These are phyloP conservation scores for Chymomyza procnemis DNA, from an alignment of 2,888 invertebrate species.

Conservation along the genomic window DNA sequence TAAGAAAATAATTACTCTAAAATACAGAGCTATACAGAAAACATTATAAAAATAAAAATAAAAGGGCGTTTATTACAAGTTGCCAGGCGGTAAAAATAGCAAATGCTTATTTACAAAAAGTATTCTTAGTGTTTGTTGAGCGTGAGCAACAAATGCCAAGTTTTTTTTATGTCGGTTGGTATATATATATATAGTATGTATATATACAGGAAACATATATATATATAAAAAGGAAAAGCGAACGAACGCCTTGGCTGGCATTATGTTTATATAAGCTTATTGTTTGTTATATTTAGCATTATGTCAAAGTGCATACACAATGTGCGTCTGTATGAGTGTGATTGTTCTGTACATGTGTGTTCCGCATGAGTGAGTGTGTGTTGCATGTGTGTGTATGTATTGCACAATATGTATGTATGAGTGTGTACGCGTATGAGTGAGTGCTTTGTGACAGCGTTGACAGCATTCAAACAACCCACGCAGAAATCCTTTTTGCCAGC, in stretches of 20 bases:
- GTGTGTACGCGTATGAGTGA: not conserved
- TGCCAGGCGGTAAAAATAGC: not conserved
- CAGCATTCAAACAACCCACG: not conserved
- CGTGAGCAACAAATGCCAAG: not conserved
- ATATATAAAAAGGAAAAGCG: not conserved
- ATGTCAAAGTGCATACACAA: constrained; percentile 48
- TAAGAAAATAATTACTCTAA: not conserved
- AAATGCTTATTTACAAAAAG: not conserved
- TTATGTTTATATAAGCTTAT: constrained; percentile 28
- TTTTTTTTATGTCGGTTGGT: not conserved
- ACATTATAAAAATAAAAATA: not conserved
- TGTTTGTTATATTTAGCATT: constrained; percentile 54
- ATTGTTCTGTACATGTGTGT: too few relatives aligned
- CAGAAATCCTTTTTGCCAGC: constrained; percentile 2
- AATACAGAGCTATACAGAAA: not conserved
- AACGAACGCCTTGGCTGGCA: constrained; percentile 19
- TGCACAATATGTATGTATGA: too few relatives aligned
- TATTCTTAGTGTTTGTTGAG: not conserved
- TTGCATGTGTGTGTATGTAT: too few relatives aligned
- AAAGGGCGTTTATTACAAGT: not conserved
- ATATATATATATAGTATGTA: too few relatives aligned
- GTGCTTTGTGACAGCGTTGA: not conserved
- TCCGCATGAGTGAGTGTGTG: too few relatives aligned
- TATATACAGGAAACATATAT: too few relatives aligned
- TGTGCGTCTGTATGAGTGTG: not conserved